Evolutionary conservation across 2,113 vertebrate genomes (phyloP).

Genomic region (Clarias macrocephalus): DNA sequence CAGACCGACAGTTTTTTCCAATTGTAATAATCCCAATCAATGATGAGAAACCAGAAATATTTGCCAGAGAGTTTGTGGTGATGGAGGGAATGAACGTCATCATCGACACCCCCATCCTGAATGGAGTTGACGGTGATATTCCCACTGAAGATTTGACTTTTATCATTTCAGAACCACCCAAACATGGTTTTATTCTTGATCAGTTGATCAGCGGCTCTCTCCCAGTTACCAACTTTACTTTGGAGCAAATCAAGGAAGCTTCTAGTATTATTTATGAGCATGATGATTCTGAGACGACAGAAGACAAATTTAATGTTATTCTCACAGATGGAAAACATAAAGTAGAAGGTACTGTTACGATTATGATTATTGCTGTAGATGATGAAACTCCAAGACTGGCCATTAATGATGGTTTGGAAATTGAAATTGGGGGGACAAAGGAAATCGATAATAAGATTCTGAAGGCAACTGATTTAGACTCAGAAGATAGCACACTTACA

Average conservation of each 20-base stretch:
- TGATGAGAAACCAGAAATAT: constrained; percentile 91
- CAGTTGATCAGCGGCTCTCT: constrained; percentile 83
- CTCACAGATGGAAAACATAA: constrained; percentile 85
- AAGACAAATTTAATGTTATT: constrained; percentile 85
- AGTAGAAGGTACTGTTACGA: constrained; percentile 72
- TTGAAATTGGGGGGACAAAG: constrained; percentile 85
- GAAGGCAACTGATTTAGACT: constrained; percentile 91
- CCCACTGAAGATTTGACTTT: constrained; percentile 81
- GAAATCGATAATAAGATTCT: constrained; percentile 80
- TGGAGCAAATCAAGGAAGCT: constrained; percentile 85
- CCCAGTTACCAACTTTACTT: constrained; percentile 82
- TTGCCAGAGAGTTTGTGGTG: constrained; percentile 84
- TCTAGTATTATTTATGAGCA: constrained; percentile 94
- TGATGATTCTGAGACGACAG: constrained; percentile 89
- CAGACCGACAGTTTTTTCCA: constrained; percentile 83
- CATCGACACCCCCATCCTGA: constrained; percentile 84
- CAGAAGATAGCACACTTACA: constrained; percentile 82
- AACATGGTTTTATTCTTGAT: constrained; percentile 84
- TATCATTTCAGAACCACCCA: constrained; percentile 79
- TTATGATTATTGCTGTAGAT: constrained; percentile 86
- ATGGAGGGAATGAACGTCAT: constrained; percentile 94
- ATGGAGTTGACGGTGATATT: constrained; percentile 82
- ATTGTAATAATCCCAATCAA: constrained; percentile 83
- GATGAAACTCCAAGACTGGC: constrained; percentile 91
- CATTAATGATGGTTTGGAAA: constrained; percentile 89